Percentiles rank a stretch among this genome's conserved stretches.
phyloP scores from a whole-genome alignment of 2,113 vertebrate species.

The Rhodinocichla rosea region DNA sequence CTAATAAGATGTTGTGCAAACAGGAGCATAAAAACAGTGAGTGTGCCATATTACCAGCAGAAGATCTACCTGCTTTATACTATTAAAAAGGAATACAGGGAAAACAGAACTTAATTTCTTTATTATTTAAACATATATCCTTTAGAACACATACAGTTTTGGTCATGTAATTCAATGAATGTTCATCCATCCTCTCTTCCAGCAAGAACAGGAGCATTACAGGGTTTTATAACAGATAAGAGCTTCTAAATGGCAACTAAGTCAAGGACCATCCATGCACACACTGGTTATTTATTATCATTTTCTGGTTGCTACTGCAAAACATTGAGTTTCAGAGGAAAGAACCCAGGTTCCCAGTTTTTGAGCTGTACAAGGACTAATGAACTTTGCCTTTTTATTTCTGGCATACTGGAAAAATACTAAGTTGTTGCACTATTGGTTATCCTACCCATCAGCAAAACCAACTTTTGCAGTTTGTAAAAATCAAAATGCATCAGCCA shows the following conservation, averaged over 20 bases:
- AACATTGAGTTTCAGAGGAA: background rate
- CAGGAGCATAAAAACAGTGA: background rate
- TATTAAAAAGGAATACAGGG: background rate
- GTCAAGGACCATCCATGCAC: background rate
- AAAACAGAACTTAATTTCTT: background rate
- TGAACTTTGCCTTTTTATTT: background rate
- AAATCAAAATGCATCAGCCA: background rate
- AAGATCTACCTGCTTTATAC: background rate
- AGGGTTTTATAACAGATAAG: background rate
- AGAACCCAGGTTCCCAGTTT: background rate
- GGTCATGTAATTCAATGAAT: background rate
- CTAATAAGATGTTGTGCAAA: background rate
- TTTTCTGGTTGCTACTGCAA: background rate
- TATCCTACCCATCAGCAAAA: background rate
- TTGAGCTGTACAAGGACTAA: background rate
- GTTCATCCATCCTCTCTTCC: background rate
- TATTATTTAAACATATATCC: background rate
- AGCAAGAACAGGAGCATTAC: background rate
- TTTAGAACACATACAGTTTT: background rate
- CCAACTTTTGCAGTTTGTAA: background rate
- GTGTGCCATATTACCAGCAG: background rate
- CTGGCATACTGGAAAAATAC: background rate
- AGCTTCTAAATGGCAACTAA: background rate
- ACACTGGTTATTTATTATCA: background rate
- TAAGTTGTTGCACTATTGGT: background rate